Evolutionary conservation across 2,113 vertebrate genomes (phyloP), one percentile per base, ranked within the genome.

Genomic region (Ailuropoda melanoleuca): DNA sequence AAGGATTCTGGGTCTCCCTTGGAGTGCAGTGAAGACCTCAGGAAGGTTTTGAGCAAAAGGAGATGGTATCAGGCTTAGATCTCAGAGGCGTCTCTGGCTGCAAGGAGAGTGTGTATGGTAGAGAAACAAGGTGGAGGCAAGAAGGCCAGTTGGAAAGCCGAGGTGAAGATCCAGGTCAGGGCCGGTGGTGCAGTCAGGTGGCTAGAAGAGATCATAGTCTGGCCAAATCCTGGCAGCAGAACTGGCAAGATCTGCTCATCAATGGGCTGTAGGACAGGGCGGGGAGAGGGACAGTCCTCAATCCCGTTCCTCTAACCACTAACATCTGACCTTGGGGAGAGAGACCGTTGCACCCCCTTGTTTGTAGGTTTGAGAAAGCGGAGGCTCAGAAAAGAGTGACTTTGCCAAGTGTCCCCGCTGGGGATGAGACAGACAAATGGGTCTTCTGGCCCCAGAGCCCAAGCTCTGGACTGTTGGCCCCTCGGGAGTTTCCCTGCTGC

Each of bases 181-280:
- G 7, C 31, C 1, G 4, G 24, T 17, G 26, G 39, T 31, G 11
- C 21, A 3, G 24, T 14, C 15, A 37, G 34, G 19, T 6, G 34
- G 60, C 43, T 8, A 26, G 50, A 34, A 26, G 37, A 24, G 83
- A 48, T 3, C 39, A 29, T 62, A 31, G n/a, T 29, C 26, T 46
- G 58, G 37, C 74, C 13, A 4, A 0, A 12, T 53, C 43, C 92
- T 81, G 23, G 53, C 82, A 58, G 11, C 9, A 15, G 64, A 55
- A 78, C 53, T 9, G 15, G 60, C 50, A 23, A 43, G 70, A 58
- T 53, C 66, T 15, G 19, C 94, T 78, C 1, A 3, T n/a, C 8
- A 53, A 4, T 53, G 19, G 46, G 34, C 11, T 77, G 7, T 46
- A 58, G 77, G 37, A 43, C 9, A 0, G 3, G 37, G 10, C 0